A percentile compares a stretch with the other conserved stretches of the same genome.
These are phyloP conservation scores for Sebastes miniatus DNA, from an alignment of 2,797 vertebrate genomes.

Conservation along the genomic window DNA sequence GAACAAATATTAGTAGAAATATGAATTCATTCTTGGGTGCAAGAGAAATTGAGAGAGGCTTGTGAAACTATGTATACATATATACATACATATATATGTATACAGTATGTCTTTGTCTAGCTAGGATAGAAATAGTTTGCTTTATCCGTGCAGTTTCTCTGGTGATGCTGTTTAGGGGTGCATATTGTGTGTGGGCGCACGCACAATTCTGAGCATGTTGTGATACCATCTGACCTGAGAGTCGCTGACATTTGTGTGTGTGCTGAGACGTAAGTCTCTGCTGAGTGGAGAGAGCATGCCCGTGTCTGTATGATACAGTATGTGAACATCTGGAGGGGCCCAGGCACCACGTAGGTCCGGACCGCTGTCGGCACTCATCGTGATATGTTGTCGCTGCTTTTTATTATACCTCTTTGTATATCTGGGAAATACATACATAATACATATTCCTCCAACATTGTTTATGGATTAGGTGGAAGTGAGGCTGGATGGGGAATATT, in stretches of 20 bases:
- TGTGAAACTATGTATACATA: neutral
- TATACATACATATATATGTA: no score
- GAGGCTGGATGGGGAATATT: neutral
- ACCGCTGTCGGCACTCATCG: slow-evolving; percentile 32
- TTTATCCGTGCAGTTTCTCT: neutral
- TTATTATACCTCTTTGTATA: slow-evolving; percentile 14
- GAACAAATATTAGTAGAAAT: neutral
- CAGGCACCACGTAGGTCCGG: slow-evolving; percentile 25
- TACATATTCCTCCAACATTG: slow-evolving; percentile 27
- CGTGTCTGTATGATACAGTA: slow-evolving; percentile 26
- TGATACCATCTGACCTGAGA: slow-evolving; percentile 49
- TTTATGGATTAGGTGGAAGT: slow-evolving; percentile 31
- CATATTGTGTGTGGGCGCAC: neutral
- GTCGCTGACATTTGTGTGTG: slow-evolving; percentile 62
- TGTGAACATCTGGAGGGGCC: slow-evolving; percentile 54
- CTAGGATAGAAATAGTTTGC: neutral
- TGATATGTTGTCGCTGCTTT: slow-evolving; percentile 34
- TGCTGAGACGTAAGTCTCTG: slow-evolving; percentile 46
- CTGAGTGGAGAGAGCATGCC: slow-evolving; percentile 23
- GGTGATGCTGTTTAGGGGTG: neutral
- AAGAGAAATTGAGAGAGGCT: neutral
- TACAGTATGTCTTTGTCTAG: no score
- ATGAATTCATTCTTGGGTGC: neutral
- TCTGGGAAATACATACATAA: slow-evolving; percentile 32
- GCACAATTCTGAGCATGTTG: slow-evolving; percentile 23